phyloP scores from a whole-genome alignment of 1,140 invertebrate species.

The Drosophila micromelanica region DNA sequence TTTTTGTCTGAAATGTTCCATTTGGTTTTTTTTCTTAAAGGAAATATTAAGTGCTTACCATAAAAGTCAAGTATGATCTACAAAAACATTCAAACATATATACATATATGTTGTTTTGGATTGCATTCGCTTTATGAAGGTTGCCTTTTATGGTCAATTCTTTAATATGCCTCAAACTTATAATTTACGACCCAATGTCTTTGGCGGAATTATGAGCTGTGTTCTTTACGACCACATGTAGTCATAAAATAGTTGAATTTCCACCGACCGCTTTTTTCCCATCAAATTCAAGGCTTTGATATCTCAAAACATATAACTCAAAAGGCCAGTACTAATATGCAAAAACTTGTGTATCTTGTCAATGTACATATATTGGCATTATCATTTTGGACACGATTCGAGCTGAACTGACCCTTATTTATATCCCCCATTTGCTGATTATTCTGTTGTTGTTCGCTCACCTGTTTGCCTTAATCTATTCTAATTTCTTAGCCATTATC shows the following conservation, averaged over 20 bases:
- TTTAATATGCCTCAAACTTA: slow-evolving; percentile 1
- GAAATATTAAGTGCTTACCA: background rate
- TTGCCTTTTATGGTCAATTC: background rate
- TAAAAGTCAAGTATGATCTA: background rate
- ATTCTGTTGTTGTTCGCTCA: background rate
- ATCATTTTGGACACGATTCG: background rate
- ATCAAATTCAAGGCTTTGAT: background rate
- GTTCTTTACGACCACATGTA: slow-evolving; percentile 11
- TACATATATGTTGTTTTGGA: background rate
- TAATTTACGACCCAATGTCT: slow-evolving; percentile 23
- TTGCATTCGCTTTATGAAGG: background rate
- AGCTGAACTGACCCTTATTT: background rate
- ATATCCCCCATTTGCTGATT: background rate
- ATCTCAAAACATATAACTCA: background rate
- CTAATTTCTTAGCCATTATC: slow-evolving; percentile 3
- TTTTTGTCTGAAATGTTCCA: too few species aligned
- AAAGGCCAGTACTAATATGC: slow-evolving; percentile 4
- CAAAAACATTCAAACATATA: background rate
- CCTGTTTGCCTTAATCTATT: background rate
- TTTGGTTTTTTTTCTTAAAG: too few species aligned
- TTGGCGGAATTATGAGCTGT: slow-evolving; percentile 5
- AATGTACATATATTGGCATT: slow-evolving; percentile 1
- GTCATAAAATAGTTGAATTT: slow-evolving; percentile 17
- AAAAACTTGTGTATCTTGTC: background rate
- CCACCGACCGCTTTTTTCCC: background rate